A percentile compares a stretch with the other conserved stretches of the same genome.
Conservation (phyloP, 1,140 invertebrate species). For the Temnothorax nylanderi region DNA sequence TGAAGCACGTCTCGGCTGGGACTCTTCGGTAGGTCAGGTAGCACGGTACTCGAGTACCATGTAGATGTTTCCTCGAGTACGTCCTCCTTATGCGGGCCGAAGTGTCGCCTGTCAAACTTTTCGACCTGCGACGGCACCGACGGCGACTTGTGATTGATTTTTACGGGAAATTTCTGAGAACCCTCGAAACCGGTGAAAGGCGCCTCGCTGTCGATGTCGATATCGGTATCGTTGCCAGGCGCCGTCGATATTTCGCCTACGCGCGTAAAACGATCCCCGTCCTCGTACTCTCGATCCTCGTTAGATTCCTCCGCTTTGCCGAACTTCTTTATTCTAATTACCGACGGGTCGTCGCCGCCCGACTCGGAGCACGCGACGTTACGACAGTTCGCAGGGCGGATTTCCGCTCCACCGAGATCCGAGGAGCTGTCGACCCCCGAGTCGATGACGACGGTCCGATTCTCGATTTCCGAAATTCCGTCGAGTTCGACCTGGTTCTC, state of each 20-base stretch:
- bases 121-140: constrained; percentile 68
- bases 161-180: constrained; percentile 79
- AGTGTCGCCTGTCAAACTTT: constrained; percentile 81
- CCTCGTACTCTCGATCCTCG: background rate
- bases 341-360: background rate
- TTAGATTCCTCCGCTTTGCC: background rate
- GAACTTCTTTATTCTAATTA: constrained; percentile 26
- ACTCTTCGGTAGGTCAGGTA: constrained; percentile 77
- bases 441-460: background rate
- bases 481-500: background rate
- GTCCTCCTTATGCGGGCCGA: constrained; percentile 75
- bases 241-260: background rate
- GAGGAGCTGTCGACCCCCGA: background rate
- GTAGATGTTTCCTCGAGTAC: constrained; percentile 53
- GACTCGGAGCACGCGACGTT: background rate
- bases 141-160: constrained; percentile 77
- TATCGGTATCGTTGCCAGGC: constrained; percentile 39
- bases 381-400: constrained; percentile 5
- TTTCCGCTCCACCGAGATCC: background rate
- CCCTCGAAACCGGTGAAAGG: constrained; percentile 78
- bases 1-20: constrained; percentile 72
- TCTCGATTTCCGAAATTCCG: constrained; percentile 28
- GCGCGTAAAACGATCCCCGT: background rate
- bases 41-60: constrained; percentile 3
- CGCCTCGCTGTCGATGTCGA: constrained; percentile 60